Evolutionary conservation across 1,140 invertebrate genomes (phyloP), one percentile per base, ranked within the genome.

Genomic region (Tetramorium parvispinum): DNA sequence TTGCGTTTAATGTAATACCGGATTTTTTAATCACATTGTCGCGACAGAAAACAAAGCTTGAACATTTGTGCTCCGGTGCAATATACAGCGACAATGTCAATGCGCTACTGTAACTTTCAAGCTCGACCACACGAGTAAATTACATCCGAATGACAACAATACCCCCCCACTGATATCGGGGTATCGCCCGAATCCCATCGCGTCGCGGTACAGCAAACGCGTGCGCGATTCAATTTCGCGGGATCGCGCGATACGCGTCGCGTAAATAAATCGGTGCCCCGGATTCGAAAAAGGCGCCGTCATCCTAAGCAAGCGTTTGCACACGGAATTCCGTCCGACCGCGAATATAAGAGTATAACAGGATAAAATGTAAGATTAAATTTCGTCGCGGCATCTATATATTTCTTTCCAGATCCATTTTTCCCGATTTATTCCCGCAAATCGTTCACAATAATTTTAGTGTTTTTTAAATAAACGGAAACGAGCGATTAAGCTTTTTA

Each of bases 121-220:
- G 53, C 68, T 75, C 53, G 68, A 65, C 40, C 79, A 73, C 68
- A 73, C 79, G 79, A 83, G 79, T 83, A 83, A 83, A 83, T 83
- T 83, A 83, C 79, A 83, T 83, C 68, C 68, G 68, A 73, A 83
- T 83, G 53, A 83, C 79, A 83, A 83, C 79, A 83, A 73, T 83
- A 83, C 40, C 24, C 68, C 40, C 40, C 51, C 51, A 21, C 49
- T 51, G 78, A 81, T 73, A 83, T 61, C 79, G 49, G 21, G 21
- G 11, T 59, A 59, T 61, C 68, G 65, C 49, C 21, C 49, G 68
- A 75, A 83, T 83, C 68, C 53, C 53, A 83, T 83, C 55, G 78
- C 21, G 27, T 51, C 61, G 51, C 49, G 49, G 43, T 43, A 65
- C 77, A 53, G 32, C 46, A 32, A 68, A 77, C 57, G 57, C 24